Conservation (phyloP, 2,888 invertebrate genomes). For the Lycophotia porphyrea region DNA sequence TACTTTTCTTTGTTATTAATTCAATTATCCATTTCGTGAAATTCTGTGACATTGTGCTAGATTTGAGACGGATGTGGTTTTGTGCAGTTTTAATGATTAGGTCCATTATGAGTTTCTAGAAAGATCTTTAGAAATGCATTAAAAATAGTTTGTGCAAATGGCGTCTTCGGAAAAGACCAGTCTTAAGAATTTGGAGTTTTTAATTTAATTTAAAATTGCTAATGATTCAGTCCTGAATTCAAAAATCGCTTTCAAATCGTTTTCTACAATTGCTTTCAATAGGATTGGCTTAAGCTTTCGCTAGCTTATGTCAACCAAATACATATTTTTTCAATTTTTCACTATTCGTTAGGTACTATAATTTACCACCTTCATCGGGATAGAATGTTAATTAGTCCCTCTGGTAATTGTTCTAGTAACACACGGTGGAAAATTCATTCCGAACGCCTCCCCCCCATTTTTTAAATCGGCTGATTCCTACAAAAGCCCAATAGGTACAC, state of each 20-base stretch:
- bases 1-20: constrained; percentile 17
- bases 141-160: not conserved
- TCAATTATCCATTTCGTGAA: constrained; percentile 30
- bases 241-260: not conserved
- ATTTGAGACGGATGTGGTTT: constrained; percentile 21
- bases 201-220: not conserved
- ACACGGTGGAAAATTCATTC: too few relatives aligned
- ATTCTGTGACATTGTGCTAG: constrained; percentile 4
- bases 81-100: not conserved
- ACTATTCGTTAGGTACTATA: too few relatives aligned
- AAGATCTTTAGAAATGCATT: not conserved
- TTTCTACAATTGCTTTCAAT: not conserved
- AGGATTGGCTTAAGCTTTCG: not conserved
- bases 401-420: not conserved
- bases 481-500: too few relatives aligned
- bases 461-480: too few relatives aligned
- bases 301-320: not conserved
- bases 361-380: too few relatives aligned
- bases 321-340: not conserved
- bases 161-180: not conserved
- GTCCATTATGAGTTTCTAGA: not conserved
- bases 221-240: not conserved
- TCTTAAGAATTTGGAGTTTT: not conserved
- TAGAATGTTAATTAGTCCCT: not conserved
- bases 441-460: too few relatives aligned